Percentiles rank a stretch among this genome's conserved stretches.
Evolutionary conservation across 2,888 invertebrate species (phyloP).

Genomic region (Cylindroiulus punctatus): DNA sequence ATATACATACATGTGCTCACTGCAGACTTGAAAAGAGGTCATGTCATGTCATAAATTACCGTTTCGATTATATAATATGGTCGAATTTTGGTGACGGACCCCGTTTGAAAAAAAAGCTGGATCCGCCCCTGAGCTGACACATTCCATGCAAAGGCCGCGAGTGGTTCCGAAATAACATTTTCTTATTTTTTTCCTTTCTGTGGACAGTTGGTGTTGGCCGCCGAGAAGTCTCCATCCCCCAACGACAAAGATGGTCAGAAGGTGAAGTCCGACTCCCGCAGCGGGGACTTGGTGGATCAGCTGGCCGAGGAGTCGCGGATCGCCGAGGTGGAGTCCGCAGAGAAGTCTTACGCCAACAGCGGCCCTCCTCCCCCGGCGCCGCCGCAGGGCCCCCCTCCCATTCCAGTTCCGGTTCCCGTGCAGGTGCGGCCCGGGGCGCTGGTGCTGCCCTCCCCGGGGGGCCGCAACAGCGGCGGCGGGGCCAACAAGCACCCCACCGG

Average conservation of each 20-base stretch:
- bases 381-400: conserved; percentile 21
- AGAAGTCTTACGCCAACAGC: conserved; percentile 57
- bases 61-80: too few relatives aligned
- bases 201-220: conserved; percentile 53
- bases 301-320: conserved; percentile 55
- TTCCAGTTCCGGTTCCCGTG: conserved; percentile 58
- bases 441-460: conserved; percentile 56
- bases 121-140: too few relatives aligned
- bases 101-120: too few relatives aligned
- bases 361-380: conserved; percentile 51
- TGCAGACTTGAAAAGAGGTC: too few relatives aligned
- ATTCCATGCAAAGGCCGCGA: too few relatives aligned
- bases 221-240: conserved; percentile 22
- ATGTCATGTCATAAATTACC: too few relatives aligned
- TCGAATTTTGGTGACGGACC: too few relatives aligned
- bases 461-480: conserved; percentile 31
- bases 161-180: not conserved
- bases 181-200: not conserved
- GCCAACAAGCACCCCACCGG: conserved; percentile 19
- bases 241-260: conserved; percentile 17
- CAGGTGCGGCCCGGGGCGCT: conserved; percentile 57
- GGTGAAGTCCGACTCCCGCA: conserved; percentile 51
- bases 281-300: conserved; percentile 53
- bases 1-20: too few relatives aligned
- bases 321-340: conserved; percentile 57